A percentile compares a stretch with the other conserved stretches of the same genome.
These are phyloP conservation scores for Morone saxatilis DNA, from an alignment of 2,113 vertebrate genomes.

Conservation along the genomic window DNA sequence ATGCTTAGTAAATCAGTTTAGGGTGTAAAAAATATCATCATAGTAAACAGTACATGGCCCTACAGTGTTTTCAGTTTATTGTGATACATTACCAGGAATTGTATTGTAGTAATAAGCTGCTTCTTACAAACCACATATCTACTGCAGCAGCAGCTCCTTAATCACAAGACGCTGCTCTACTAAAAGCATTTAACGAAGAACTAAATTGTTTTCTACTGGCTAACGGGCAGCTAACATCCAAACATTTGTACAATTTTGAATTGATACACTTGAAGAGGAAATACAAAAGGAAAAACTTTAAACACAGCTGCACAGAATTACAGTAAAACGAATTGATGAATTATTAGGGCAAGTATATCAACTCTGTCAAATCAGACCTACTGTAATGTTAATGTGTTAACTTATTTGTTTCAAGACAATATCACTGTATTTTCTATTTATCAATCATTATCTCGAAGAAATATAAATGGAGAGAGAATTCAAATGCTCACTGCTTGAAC, in stretches of 20 bases:
- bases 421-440: background rate
- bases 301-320: background rate
- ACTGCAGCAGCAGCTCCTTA: background rate
- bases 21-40: background rate
- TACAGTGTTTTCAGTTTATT: background rate
- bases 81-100: background rate
- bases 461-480: conserved; percentile 28
- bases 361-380: background rate
- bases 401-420: conserved; percentile 12
- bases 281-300: background rate
- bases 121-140: background rate
- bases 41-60: background rate
- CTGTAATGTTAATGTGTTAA: conserved; percentile 7
- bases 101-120: background rate
- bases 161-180: background rate
- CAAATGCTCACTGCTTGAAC: conserved; percentile 76
- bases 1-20: background rate
- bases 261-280: background rate
- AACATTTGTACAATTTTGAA: background rate
- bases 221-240: background rate
- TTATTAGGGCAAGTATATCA: background rate
- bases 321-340: background rate
- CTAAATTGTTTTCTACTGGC: background rate
- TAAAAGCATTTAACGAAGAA: background rate
- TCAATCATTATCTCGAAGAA: conserved; percentile 22